Conservation (phyloP, 2,113 vertebrate genomes). For the Brachypodius melanocephalos region DNA sequence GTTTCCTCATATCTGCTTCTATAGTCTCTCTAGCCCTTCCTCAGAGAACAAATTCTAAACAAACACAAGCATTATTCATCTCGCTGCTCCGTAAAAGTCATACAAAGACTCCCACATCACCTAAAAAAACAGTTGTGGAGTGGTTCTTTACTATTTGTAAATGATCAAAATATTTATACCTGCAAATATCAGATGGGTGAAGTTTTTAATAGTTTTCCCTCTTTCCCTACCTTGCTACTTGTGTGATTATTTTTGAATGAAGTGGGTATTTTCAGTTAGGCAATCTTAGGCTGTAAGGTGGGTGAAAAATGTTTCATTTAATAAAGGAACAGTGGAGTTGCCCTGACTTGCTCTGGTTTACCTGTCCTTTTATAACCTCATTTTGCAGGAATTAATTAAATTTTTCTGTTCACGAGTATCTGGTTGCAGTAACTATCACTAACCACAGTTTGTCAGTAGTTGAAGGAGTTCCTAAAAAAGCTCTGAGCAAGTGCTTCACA, state of each 20-base stretch:
- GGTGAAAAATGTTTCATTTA: not conserved
- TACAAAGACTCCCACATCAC: not conserved
- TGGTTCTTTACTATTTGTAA: not conserved
- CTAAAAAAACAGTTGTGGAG: not conserved
- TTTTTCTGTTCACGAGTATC: not conserved
- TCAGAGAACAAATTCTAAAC: not conserved
- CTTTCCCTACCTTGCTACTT: not conserved
- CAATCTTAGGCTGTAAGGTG: not conserved
- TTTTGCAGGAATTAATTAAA: not conserved
- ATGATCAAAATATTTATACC: not conserved
- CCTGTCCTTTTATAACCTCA: not conserved
- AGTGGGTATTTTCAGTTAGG: not conserved
- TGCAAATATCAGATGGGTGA: not conserved
- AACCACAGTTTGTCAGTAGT: slow-evolving; percentile 4
- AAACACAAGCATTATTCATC: not conserved
- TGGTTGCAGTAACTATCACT: slow-evolving; percentile 1
- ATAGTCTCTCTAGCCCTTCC: not conserved
- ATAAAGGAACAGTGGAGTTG: not conserved
- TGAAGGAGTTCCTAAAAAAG: not conserved
- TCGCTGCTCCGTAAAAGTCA: not conserved
- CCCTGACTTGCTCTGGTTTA: not conserved
- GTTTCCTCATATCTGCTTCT: not conserved
- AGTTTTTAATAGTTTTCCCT: not conserved
- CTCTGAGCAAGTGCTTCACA: not conserved
- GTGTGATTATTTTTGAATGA: not conserved